Percentiles rank a stretch among this genome's conserved stretches.
These are phyloP conservation scores for Hiodon alosoides DNA, from an alignment of 2,113 vertebrate species.

Conservation along the genomic window DNA sequence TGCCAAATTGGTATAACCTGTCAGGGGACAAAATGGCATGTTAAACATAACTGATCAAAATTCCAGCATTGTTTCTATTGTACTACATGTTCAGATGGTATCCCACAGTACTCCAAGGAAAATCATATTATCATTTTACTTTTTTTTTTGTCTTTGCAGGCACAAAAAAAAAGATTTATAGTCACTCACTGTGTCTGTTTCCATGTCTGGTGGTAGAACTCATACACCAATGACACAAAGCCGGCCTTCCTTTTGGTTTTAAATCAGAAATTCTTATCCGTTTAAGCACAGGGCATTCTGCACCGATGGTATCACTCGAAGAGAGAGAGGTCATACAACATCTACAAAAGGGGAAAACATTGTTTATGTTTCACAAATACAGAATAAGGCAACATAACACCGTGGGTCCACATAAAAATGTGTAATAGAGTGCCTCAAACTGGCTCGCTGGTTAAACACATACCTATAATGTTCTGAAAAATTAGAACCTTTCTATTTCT, in stretches of 20 bases:
- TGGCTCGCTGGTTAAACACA: too few species aligned
- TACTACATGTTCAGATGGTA: not conserved
- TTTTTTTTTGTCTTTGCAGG: not conserved
- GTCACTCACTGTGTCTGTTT: conserved; percentile 71
- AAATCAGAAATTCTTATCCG: not conserved
- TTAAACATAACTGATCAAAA: not conserved
- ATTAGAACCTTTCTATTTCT: too few species aligned
- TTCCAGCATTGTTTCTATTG: not conserved
- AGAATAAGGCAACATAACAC: too few species aligned
- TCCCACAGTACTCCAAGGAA: not conserved
- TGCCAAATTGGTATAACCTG: conserved; percentile 95
- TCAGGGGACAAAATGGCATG: conserved; percentile 30
- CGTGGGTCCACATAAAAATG: too few species aligned
- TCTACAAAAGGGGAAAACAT: conserved; percentile 26
- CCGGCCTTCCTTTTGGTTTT: conserved; percentile 29
- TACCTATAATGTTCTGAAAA: too few species aligned
- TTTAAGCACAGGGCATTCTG: conserved; percentile 41
- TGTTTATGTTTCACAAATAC: too few species aligned
- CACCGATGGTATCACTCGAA: conserved; percentile 13
- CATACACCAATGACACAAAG: conserved; percentile 25
- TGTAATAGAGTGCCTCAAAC: too few species aligned
- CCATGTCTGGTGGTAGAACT: conserved; percentile 61
- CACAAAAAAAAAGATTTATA: not conserved
- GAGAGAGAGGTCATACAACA: conserved; percentile 27
- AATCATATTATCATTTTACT: not conserved